Conservation (phyloP, 2,888 invertebrate species). For the Pocota personata region DNA sequence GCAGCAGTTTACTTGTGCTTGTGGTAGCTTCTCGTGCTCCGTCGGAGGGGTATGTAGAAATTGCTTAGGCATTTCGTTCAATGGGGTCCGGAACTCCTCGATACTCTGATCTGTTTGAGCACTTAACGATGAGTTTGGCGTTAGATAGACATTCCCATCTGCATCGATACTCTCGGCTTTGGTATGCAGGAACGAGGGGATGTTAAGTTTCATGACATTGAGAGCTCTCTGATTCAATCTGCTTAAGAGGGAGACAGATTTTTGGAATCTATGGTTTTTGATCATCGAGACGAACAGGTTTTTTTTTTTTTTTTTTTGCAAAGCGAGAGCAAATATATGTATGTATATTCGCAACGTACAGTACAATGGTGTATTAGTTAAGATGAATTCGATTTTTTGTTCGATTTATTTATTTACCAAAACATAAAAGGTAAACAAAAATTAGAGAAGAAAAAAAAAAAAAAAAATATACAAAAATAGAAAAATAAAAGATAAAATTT, state of each 20-base stretch:
- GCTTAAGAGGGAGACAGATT: slow-evolving; percentile 83
- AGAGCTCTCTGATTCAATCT: slow-evolving; percentile 82
- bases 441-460: slow-evolving; percentile 54
- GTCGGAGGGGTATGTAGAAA: slow-evolving; percentile 76
- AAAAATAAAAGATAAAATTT: slow-evolving; percentile 50
- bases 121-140: slow-evolving; percentile 81
- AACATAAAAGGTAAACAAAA: slow-evolving; percentile 59
- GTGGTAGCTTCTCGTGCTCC: slow-evolving; percentile 43
- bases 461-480: slow-evolving; percentile 46
- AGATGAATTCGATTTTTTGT: slow-evolving; percentile 60
- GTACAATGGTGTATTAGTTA: slow-evolving; percentile 61
- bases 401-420: slow-evolving; percentile 65
- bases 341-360: slow-evolving; percentile 44
- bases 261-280: slow-evolving; percentile 80
- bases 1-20: slow-evolving; percentile 75
- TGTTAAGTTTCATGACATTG: slow-evolving; percentile 82
- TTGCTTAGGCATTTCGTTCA: slow-evolving; percentile 79
- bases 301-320: slow-evolving; percentile 59
- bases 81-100: slow-evolving; percentile 81
- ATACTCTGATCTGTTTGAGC: slow-evolving; percentile 75
- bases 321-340: slow-evolving; percentile 37
- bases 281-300: slow-evolving; percentile 16
- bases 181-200: slow-evolving; percentile 78
- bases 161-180: slow-evolving; percentile 69
- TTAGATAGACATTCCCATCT: slow-evolving; percentile 79